Evolutionary conservation across 2,113 vertebrate species (phyloP), one percentile per base, ranked within the genome.

Genomic region (Regulus satrapa): DNA sequence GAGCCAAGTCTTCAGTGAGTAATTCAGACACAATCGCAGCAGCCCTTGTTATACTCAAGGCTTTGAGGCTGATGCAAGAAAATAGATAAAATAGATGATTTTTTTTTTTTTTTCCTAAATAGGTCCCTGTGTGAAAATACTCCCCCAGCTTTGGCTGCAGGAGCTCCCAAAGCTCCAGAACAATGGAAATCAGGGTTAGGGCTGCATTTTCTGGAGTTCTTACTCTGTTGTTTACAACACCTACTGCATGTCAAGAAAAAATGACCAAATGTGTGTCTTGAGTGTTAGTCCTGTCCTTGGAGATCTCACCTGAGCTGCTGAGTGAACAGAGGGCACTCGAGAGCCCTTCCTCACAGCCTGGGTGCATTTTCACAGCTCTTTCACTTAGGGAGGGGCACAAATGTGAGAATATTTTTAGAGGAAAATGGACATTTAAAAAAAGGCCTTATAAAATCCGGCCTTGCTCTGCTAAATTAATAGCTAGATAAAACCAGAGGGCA

Each of bases 21-120:
- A 15, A 26, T 10, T 14, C 34, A 32, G 18, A 12, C 29, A 7
- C 3, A 8, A 2, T 0, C 19, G n/a, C 2, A 54, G 36, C 32
- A 56, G 36, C 43, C 8, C 25, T 55, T 2, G 0, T 24, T 34
- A 7, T 9, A 5, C 20, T 51, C 13, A 3, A 56, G 36, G 20
- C 11, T 18, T n/a, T 12, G 13, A 2, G 3, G 13, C 36, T 74
- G 78, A 26, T 36, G 52, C 18, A 13, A 34, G 58, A n/a, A n/a
- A n/a, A n/a, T n/a, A n/a, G n/a, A n/a, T n/a, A n/a, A n/a, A n/a
- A n/a, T n/a, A n/a, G n/a, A n/a, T n/a, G n/a, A n/a, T n/a, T n/a
- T n/a, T n/a, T 36, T 15, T 51, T 4, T 43, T 19, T 12, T 12
- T 16, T 20, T 41, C 31, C 23, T 48, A 25, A 29, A 7, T 1